These are phyloP conservation scores for Cynocephalus volans DNA, from an alignment of 2,113 vertebrate species.

Conservation along the genomic window DNA sequence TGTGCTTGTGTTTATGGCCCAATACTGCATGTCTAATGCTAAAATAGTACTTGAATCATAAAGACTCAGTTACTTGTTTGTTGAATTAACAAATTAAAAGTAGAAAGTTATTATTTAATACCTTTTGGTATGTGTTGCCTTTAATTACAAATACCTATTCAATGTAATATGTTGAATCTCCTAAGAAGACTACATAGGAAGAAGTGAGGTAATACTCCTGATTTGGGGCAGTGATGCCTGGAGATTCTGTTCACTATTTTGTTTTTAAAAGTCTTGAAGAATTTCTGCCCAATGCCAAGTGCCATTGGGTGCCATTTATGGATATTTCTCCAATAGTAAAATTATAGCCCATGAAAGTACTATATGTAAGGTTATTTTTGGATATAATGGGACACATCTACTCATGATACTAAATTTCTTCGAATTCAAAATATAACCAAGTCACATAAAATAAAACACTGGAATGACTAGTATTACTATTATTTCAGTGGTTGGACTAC, in stretches of 20 bases:
- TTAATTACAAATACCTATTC: neutral
- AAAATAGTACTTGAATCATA: neutral
- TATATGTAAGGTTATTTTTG: neutral
- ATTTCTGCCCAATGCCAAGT: neutral
- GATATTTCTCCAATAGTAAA: neutral
- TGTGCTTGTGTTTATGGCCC: no score
- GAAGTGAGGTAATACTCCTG: neutral
- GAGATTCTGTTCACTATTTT: neutral
- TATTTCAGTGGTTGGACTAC: neutral
- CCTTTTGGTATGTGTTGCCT: neutral
- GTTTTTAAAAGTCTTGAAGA: neutral
- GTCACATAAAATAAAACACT: neutral
- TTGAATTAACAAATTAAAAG: neutral
- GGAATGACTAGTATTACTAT: neutral
- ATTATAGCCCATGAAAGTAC: neutral
- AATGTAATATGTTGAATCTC: neutral
- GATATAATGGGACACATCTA: neutral
- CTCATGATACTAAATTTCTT: slow-evolving; percentile 22
- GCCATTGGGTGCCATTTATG: no score
- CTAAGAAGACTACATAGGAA: neutral
- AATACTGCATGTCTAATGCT: no score
- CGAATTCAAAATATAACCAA: neutral
- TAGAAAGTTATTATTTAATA: neutral
- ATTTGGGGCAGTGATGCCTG: neutral
- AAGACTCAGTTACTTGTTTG: neutral